Percentiles rank a stretch among this genome's conserved stretches.
Evolutionary conservation across 2,113 vertebrate species (phyloP).

Genomic region (Muntiacus muntjak): DNA sequence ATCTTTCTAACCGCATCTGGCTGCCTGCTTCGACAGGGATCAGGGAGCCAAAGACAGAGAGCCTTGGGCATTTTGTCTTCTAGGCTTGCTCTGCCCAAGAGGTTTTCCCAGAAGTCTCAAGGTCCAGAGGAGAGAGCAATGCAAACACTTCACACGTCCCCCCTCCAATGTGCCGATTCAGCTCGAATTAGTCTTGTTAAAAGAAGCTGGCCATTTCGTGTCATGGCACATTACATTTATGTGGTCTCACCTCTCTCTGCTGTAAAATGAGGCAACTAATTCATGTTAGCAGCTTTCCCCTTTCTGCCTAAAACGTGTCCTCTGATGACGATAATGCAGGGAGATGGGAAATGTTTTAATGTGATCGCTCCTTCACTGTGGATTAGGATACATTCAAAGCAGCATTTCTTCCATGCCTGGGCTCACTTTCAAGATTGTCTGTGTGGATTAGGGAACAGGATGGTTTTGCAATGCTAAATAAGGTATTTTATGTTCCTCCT

Average conservation of each 20-base stretch:
- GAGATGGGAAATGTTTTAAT: background rate
- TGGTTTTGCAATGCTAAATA: constrained; percentile 51
- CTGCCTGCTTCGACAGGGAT: background rate
- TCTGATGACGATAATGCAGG: constrained; percentile 37
- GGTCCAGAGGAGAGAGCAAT: background rate
- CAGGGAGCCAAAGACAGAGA: background rate
- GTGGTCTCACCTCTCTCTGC: background rate
- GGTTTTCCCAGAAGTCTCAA: background rate
- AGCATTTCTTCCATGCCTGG: constrained; percentile 22
- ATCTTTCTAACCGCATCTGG: background rate
- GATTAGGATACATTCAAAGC: constrained; percentile 37
- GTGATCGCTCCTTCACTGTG: background rate
- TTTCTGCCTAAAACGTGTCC: constrained; percentile 13
- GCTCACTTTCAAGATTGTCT: constrained; percentile 65
- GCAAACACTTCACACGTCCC: rapidly evolving
- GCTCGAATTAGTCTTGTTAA: background rate
- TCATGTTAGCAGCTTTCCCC: constrained; percentile 50
- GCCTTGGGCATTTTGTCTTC: background rate
- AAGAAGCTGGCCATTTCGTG: background rate
- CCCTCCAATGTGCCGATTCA: background rate
- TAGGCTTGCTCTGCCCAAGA: background rate
- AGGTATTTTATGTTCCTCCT: constrained; percentile 28
- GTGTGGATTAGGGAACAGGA: constrained; percentile 29
- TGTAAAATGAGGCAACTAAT: background rate
- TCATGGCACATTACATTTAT: background rate